Evolutionary conservation across 2,113 vertebrate genomes (phyloP), one percentile per base, ranked within the genome.

Genomic region (Acanthisitta chloris): DNA sequence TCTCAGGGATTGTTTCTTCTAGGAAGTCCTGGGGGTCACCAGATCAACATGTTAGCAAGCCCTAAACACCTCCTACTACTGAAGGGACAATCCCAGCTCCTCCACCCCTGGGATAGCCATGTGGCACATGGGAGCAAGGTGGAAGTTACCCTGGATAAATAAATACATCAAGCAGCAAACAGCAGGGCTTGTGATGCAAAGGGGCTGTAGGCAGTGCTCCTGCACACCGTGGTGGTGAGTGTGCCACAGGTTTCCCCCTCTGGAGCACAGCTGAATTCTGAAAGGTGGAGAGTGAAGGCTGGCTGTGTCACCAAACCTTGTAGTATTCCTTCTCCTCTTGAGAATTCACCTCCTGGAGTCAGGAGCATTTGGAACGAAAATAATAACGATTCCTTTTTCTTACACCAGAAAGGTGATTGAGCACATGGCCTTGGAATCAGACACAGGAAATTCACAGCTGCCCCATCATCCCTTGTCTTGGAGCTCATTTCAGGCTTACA

Each of bases 191-290:
- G 40, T 11, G 42, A 34, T 18, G 36, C 36, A 33, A 24, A 4
- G 24, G 12, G 69, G 12, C 14, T 42, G 57, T 14, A 5, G 20
- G 8, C 2, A 2, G 57, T 6, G 64, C 29, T 36, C 0, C 18
- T 12, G n/a, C 45, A 10, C 0, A 0, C 6, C 1, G 2, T 33
- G 31, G 24, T 14, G 5, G 16, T 17, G 58, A 8, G 40, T 0
- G 0, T 3, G 26, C 72, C 42, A 23, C 20, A 6, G 40, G 42
- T 42, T 12, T 33, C 8, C 26, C 12, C 1, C 12, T 45, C 33
- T 14, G 29, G 26, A 14, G 81, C 65, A 31, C 29, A 6, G 82
- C n/a, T 57, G 72, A 29, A 0, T 28, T 33, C 36, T 17, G 20
- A 23, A 26, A 31, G 14, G 51, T 21, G 8, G 18, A 4, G 4